phyloP scores from a whole-genome alignment of 2,888 invertebrate genomes.

The Tuberolachnus salignus region DNA sequence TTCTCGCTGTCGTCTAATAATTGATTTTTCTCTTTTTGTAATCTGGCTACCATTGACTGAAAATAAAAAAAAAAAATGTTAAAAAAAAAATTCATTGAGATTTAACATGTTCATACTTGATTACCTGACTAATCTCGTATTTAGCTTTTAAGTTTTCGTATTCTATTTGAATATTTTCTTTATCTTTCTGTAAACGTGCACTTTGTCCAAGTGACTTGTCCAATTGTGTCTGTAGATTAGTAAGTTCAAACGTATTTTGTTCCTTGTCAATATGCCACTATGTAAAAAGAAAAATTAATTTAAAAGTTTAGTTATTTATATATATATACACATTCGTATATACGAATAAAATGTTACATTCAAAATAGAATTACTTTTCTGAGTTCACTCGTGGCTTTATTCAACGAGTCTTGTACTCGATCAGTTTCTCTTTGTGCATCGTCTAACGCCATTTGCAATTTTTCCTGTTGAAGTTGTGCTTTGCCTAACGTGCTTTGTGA shows the following conservation, averaged over 20 bases:
- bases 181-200: slow-evolving; percentile 85
- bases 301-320: neutral
- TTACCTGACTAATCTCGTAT: slow-evolving; percentile 86
- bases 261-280: slow-evolving; percentile 88
- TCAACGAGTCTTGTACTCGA: slow-evolving; percentile 85
- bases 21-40: slow-evolving; percentile 87
- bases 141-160: slow-evolving; percentile 86
- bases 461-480: slow-evolving; percentile 89
- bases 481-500: slow-evolving; percentile 89
- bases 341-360: neutral
- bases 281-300: slow-evolving; percentile 58
- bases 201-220: slow-evolving; percentile 89
- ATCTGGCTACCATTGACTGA: slow-evolving; percentile 75
- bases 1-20: slow-evolving; percentile 82
- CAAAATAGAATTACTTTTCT: slow-evolving; percentile 71
- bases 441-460: slow-evolving; percentile 85
- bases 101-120: slow-evolving; percentile 44
- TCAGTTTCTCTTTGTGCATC: slow-evolving; percentile 90
- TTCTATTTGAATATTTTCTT: slow-evolving; percentile 83
- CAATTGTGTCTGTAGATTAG: slow-evolving; percentile 86
- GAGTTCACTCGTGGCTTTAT: slow-evolving; percentile 80
- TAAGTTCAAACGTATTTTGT: slow-evolving; percentile 88
- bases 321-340: neutral
- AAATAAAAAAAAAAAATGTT: slow-evolving; percentile 58
- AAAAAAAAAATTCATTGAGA: too few species aligned